Base-by-base conservation (phyloP, 2,113 vertebrate species). In the Carassius carassius region DNA sequence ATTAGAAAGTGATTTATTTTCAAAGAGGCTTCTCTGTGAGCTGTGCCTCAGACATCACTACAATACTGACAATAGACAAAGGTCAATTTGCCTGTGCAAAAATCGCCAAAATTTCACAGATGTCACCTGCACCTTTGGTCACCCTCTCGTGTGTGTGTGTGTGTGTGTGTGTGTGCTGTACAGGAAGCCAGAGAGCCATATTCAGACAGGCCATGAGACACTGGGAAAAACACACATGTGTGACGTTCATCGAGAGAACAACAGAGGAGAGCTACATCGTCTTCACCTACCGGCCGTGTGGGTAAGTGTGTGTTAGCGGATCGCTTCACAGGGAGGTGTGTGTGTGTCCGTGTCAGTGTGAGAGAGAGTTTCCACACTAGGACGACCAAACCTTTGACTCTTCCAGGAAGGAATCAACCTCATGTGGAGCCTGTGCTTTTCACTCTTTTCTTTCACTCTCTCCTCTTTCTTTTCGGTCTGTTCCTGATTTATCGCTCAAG, bases 191-290 rank as follows among this genome's bases (percentile, higher is more conserved):
- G 94, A 93, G 97, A 90, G 98, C 97, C 3, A 96, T 99, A 90
- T 99, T 99, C 93, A 95, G 97, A 89, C 98, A 99, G 92, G 98
- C 97, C 37, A 99, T 99, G 98, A 95, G 98, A 21, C 98, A 99
- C 94, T 99, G 98, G 98, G 98, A 99, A 91, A 99, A 98, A 87
- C 93, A 98, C 89, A 98, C 97, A 1, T 99, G 98, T 2, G 97
- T 99, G 91, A 99, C 98, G 74, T 99, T 99, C 92, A 93, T 99
- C 67, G 98, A 99, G 90, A 94, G 97, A 86, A 98, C 93, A 0
- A 94, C 96, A 8, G 97, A 99, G 90, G 98, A 99, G 91, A 99
- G 98, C 94, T 99, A 99, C 88, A 99, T 99, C 17, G 97, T 99
- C 47, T 99, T 99, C 93, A 99, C 98, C 81, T 98, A 97, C 86